These are phyloP conservation scores for Helogale parvula DNA, from an alignment of 2,113 vertebrate genomes.

Conservation along the genomic window DNA sequence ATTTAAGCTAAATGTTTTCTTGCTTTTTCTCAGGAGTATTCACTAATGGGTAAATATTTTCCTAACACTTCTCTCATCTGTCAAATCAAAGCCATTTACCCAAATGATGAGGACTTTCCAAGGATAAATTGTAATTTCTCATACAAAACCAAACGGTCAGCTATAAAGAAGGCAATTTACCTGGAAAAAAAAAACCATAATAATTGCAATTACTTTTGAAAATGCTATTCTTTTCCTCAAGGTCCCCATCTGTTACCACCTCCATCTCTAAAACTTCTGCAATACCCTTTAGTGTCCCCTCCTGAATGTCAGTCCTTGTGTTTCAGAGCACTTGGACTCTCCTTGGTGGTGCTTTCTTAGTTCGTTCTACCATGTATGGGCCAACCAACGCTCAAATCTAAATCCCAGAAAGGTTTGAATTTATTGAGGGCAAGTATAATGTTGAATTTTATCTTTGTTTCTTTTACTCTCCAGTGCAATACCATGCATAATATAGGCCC, in stretches of 20 bases:
- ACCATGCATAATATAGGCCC: neutral
- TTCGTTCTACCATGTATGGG: neutral
- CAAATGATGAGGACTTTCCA: neutral
- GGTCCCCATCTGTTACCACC: neutral
- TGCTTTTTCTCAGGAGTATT: slow-evolving; percentile 37
- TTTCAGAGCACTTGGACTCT: neutral
- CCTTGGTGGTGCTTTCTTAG: neutral
- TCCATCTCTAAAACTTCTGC: neutral
- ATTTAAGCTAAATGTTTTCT: slow-evolving; percentile 2
- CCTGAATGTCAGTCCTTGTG: neutral
- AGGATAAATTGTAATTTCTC: neutral
- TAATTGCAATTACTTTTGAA: neutral
- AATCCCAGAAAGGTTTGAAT: neutral
- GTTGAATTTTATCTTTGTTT: neutral
- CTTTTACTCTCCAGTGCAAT: neutral
- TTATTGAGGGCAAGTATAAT: neutral
- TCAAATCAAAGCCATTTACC: neutral
- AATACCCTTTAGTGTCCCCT: neutral
- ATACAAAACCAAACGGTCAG: neutral
- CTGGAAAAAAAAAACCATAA: neutral
- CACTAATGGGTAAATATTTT: slow-evolving; percentile 19
- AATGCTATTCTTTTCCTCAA: neutral
- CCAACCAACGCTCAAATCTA: neutral
- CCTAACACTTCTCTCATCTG: neutral
- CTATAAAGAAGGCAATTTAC: neutral